Conservation (phyloP, 1,140 invertebrate genomes). For the Xylocopa sonorina region DNA sequence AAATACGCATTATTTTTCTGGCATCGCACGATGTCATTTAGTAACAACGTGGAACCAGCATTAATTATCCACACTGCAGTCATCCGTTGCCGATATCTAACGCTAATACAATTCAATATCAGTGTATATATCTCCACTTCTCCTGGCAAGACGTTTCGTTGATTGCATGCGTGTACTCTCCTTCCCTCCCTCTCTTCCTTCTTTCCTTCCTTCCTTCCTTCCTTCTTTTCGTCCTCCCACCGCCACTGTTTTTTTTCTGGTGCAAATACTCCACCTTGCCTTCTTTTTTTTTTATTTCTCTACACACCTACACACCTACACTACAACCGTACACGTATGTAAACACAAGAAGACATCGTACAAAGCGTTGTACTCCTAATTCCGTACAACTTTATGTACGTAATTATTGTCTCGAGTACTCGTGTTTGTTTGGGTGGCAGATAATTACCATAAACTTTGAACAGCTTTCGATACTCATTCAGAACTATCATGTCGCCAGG, state of each 20-base stretch:
- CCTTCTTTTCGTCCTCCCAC: constrained; percentile 1
- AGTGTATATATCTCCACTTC: constrained; percentile 16
- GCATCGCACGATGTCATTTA: constrained; percentile 19
- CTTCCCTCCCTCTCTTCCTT: constrained; percentile 11
- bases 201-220: background rate
- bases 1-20: constrained; percentile 50
- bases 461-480: constrained; percentile 26
- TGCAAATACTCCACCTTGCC: constrained; percentile 36
- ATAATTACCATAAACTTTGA: constrained; percentile 43
- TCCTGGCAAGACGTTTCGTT: constrained; percentile 23
- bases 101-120: background rate
- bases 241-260: constrained; percentile 38
- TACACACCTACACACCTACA: background rate
- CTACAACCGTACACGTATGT: constrained; percentile 9
- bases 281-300: constrained; percentile 1
- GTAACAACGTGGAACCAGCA: background rate
- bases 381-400: constrained; percentile 6
- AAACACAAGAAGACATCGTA: constrained; percentile 16
- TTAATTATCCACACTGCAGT: constrained; percentile 12
- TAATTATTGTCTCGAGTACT: constrained; percentile 3
- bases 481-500: constrained; percentile 34
- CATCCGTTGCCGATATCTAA: background rate
- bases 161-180: constrained; percentile 30
- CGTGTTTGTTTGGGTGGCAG: constrained; percentile 12
- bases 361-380: constrained; percentile 24